Conservation (phyloP, 1,140 invertebrate genomes). For the Diachasmimorpha longicaudata region DNA sequence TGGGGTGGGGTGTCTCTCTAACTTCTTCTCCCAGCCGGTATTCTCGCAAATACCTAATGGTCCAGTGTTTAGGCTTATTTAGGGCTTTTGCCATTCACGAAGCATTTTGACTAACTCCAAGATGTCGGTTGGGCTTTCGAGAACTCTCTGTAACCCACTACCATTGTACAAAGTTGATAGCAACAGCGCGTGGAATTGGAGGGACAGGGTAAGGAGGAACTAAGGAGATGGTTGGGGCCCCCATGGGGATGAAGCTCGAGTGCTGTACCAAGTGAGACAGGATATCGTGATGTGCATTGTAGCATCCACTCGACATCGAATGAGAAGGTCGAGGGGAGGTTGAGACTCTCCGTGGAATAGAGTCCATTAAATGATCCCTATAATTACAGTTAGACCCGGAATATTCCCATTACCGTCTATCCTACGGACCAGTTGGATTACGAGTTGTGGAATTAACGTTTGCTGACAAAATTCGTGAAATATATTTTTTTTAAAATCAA, state of each 20-base stretch:
- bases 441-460: conserved; percentile 52
- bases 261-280: not conserved
- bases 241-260: not conserved
- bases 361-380: conserved; percentile 54
- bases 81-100: conserved; percentile 27
- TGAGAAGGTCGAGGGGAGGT: conserved; percentile 19
- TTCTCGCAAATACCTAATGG: conserved; percentile 20
- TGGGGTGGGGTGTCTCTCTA: not conserved
- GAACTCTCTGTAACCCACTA: not conserved
- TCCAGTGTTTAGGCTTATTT: conserved; percentile 28
- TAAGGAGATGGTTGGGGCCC: not conserved
- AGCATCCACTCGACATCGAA: not conserved
- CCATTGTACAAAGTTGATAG: conserved; percentile 4
- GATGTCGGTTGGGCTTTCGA: not conserved
- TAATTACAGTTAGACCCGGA: conserved; percentile 51
- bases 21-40: not conserved
- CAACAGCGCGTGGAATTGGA: not conserved
- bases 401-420: conserved; percentile 45
- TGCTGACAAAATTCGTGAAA: conserved; percentile 44
- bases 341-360: conserved; percentile 29
- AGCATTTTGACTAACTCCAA: not conserved
- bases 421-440: conserved; percentile 44
- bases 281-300: not conserved
- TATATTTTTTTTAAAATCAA: no score
- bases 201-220: not conserved